These are phyloP conservation scores for Hydropotes inermis DNA, from an alignment of 2,113 vertebrate genomes.

Conservation along the genomic window DNA sequence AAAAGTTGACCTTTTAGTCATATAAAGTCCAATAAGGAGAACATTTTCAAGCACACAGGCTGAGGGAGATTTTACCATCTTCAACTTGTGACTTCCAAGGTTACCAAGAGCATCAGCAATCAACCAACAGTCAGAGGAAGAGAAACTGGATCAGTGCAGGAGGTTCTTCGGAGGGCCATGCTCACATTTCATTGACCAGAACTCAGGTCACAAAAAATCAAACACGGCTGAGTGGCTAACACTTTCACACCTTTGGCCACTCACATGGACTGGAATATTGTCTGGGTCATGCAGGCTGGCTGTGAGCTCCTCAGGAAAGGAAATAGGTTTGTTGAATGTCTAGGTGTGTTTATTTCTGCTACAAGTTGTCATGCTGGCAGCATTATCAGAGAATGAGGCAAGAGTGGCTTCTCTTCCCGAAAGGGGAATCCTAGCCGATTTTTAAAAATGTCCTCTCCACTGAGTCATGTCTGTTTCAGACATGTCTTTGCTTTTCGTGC, in stretches of 20 bases:
- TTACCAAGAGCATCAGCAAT: not conserved
- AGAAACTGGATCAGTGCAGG: not conserved
- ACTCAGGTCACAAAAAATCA: not conserved
- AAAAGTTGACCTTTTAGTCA: not conserved
- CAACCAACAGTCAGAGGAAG: not conserved
- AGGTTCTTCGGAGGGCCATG: not conserved
- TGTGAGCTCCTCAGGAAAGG: not conserved
- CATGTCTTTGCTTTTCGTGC: not conserved
- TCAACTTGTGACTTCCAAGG: not conserved
- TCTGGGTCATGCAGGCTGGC: not conserved
- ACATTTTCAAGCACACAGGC: not conserved
- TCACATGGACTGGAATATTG: not conserved
- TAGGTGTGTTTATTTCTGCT: not conserved
- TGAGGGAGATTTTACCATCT: not conserved
- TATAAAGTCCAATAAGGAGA: not conserved
- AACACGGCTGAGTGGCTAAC: not conserved
- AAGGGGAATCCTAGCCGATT: not conserved
- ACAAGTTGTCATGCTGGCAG: not conserved
- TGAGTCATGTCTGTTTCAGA: not conserved
- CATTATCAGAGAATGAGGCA: not conserved
- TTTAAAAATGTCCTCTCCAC: not conserved
- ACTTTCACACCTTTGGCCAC: not conserved
- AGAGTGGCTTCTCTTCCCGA: not conserved
- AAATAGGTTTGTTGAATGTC: not conserved
- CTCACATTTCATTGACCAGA: not conserved